Conservation (phyloP, 1,140 invertebrate species). For the Diprion similis region DNA sequence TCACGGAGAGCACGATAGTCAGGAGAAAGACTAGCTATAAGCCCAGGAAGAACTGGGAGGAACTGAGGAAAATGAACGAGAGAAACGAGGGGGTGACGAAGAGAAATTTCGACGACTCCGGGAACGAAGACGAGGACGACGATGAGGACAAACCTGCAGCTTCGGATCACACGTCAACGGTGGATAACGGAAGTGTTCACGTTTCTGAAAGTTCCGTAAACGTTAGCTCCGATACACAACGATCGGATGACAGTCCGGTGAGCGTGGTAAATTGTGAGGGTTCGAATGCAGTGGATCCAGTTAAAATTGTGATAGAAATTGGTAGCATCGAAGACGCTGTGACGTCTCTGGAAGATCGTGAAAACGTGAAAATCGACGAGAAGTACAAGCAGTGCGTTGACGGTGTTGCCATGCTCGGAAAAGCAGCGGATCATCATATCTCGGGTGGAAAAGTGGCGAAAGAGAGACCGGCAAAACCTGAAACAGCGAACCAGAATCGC, state of each 20-base stretch:
- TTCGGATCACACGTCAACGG: too few relatives aligned
- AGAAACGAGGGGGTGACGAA: slow-evolving; percentile 56
- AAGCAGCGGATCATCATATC: slow-evolving; percentile 5
- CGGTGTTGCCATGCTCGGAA: slow-evolving; percentile 31
- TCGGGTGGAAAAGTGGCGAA: neutral
- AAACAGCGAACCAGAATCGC: slow-evolving; percentile 39
- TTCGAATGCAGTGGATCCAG: too few relatives aligned
- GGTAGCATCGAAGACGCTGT: neutral
- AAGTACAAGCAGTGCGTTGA: slow-evolving; percentile 57
- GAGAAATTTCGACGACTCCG: slow-evolving; percentile 46
- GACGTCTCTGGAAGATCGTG: neutral
- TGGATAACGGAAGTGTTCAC: too few relatives aligned
- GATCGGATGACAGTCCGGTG: too few relatives aligned
- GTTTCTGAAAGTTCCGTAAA: too few relatives aligned
- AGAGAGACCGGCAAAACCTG: neutral
- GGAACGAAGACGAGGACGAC: slow-evolving; percentile 52
- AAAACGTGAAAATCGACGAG: slow-evolving; percentile 50
- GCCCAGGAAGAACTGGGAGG: slow-evolving; percentile 58
- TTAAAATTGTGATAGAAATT: too few relatives aligned
- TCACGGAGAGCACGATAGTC: slow-evolving; percentile 58
- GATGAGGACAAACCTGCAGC: slow-evolving; percentile 28
- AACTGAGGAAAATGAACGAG: slow-evolving; percentile 54
- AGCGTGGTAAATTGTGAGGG: too few relatives aligned
- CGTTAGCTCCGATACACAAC: too few relatives aligned
- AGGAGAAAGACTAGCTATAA: slow-evolving; percentile 60